Base-by-base conservation (phyloP, 1,140 invertebrate genomes). In the Asobara japonica region DNA sequence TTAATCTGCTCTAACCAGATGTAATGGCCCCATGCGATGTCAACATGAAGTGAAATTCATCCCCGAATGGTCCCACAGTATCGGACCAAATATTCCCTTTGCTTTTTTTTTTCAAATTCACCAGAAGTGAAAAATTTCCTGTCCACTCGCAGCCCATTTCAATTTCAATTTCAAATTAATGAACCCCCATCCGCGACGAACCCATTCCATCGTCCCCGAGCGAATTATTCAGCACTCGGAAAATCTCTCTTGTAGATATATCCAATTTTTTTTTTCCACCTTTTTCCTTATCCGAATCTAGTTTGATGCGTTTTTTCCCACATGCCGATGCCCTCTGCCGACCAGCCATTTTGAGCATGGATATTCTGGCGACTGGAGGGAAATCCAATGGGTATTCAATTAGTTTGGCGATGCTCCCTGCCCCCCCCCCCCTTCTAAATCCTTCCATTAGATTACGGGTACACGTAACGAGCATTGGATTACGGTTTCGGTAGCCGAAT, bases 381-480 rank as follows among this genome's bases (percentile, higher is more conserved):
- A 5, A 13, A 56, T 10, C 66, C 66, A 31, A 68, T 68, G 45
- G 66, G 41, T 51, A 68, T 68, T 68, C 66, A 68, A 68, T 68
- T 68, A 68, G 25, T 68, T 51, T 27, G 30, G 61, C 31, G 64
- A 38, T 20, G 33, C 33, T 41, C 16, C 41, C 27, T 45, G 18
- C 33, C 27, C 48, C 16, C 62, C 18, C 29, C 38, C 5, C 31
- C 45, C 27, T 68, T 68, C 66, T 68, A 68, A 45, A 68, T 68
- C 66, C 66, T 68, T 68, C 66, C 66, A 68, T 68, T 68, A 68
- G 66, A 68, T 68, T 68, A 51, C 66, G 38, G 66, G 45, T 30
- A 68, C 66, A 68, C 66, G 66, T 68, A 68, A 68, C 66, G 66
- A 68, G 66, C 45, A 68, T 68, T 68, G 66, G 66, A 68, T 68